Evolutionary conservation across 2,888 invertebrate species (phyloP).

Genomic region (Hesperia comma): DNA sequence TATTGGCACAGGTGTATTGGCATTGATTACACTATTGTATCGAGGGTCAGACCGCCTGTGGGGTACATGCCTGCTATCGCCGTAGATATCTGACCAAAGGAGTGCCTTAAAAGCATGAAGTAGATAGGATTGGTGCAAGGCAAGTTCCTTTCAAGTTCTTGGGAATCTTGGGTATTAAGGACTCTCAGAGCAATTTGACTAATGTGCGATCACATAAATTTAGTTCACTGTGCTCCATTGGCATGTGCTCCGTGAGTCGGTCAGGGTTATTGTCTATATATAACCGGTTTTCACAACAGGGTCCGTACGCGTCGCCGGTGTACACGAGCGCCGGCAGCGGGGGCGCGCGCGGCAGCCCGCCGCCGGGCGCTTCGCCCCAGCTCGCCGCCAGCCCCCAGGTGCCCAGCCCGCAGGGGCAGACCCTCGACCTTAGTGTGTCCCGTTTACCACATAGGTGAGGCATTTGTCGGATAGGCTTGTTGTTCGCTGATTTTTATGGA

Average conservation of each 20-base stretch:
- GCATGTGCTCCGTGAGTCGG: not conserved
- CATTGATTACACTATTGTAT: not conserved
- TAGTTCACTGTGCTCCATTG: not conserved
- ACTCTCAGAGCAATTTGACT: too few species aligned
- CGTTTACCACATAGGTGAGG: conserved; percentile 93
- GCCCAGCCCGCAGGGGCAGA: conserved; percentile 95
- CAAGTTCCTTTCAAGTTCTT: too few species aligned
- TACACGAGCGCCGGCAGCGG: conserved; percentile 89
- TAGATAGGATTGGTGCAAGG: too few species aligned
- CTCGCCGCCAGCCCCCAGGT: conserved; percentile 94
- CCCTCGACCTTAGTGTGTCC: conserved; percentile 94
- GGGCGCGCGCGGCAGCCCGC: conserved; percentile 90
- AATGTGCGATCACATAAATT: too few species aligned
- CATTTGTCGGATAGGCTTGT: conserved; percentile 47
- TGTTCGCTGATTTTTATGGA: conserved; percentile 16
- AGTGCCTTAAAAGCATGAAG: too few species aligned
- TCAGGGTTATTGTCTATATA: not conserved
- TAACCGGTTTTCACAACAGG: conserved; percentile 79
- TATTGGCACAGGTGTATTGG: not conserved
- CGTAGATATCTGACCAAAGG: too few species aligned
- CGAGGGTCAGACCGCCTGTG: not conserved
- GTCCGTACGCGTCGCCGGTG: conserved; percentile 90
- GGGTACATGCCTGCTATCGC: too few species aligned
- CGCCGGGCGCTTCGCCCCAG: conserved; percentile 92
- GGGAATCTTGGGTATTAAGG: too few species aligned